Conservation (phyloP, 2,797 vertebrate genomes). For the Enteromius radiatus region DNA sequence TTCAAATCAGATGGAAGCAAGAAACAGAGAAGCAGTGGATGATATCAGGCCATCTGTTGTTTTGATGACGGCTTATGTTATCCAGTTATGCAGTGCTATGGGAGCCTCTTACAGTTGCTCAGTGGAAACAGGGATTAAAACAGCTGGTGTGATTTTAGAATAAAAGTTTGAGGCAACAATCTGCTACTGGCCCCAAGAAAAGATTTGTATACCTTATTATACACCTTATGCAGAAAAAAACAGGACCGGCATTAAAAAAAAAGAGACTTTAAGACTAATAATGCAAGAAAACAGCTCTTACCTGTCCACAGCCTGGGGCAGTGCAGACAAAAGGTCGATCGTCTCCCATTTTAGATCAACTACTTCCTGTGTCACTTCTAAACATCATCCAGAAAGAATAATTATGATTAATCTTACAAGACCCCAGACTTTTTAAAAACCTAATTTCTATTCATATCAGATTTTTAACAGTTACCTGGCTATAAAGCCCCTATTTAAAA, state of each 20-base stretch:
- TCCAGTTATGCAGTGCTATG: conserved; percentile 36
- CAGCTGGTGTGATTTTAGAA: conserved; percentile 40
- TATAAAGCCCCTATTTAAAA: not conserved
- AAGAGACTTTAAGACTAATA: not conserved
- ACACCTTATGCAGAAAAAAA: not conserved
- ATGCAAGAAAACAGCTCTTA: conserved; percentile 66
- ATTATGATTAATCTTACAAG: conserved; percentile 5
- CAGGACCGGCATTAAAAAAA: not conserved
- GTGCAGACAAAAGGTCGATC: conserved; percentile 96
- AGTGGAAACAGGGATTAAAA: conserved; percentile 34
- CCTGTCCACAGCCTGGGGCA: conserved; percentile 96
- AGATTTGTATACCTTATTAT: not conserved
- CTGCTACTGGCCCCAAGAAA: not conserved
- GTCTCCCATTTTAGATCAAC: conserved; percentile 89
- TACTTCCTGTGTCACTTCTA: conserved; percentile 62
- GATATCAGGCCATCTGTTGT: conserved; percentile 42
- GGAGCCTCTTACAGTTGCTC: conserved; percentile 41
- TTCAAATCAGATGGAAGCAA: conserved; percentile 31
- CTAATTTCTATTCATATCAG: not conserved
- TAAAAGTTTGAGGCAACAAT: not conserved
- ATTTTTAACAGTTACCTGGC: not conserved
- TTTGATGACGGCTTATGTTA: conserved; percentile 46
- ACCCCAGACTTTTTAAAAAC: not conserved
- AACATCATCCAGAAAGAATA: conserved; percentile 53
- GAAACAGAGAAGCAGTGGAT: conserved; percentile 13